Base-by-base conservation (phyloP, 2,797 vertebrate species). In the Knipowitschia caucasica region DNA sequence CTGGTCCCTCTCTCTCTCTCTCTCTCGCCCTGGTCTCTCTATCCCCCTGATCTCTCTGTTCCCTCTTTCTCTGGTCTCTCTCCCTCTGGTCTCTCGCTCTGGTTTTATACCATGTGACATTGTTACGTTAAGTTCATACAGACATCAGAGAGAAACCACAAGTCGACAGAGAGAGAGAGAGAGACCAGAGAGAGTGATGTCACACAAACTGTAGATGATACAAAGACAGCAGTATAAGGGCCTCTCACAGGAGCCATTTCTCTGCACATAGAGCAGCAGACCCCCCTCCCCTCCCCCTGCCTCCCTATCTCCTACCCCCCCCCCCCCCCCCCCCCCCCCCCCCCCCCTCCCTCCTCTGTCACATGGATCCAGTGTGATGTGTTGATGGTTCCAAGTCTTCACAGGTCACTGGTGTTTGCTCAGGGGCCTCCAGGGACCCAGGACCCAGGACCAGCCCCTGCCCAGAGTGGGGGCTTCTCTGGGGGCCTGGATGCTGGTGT, bases 341-440 rank as follows among this genome's bases (percentile, higher is more conserved):
- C 36, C 8, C 17, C 11, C 36, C 52, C 29, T 45, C 36, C 54
- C 67, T 55, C n/a, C 4, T 40, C 52, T 45, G 35, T 12, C 15
- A 50, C 53, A 38, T 45, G 59, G 53, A 55, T 44, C 29, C 70
- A 40, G 5, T 39, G 66, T 76, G 62, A 71, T 49, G 70, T 51
- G 53, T 50, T 56, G 55, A 71, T 59, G 67, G 62, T 73, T 73
- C 71, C 55, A 62, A 72, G 50, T 51, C 0, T 54, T 64, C 50
- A 43, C 52, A 20, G 44, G 60, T 56, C 68, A 67, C 68, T 69
- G 56, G 50, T 30, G 53, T 55, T 60, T 77, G 67, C 50, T 51
- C 31, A 31, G 53, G n/a, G 71, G 55, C 60, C 70, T 21, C 51
- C 23, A 61, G 69, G 64, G 69, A 61, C 76, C 78, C 56, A 46